Conservation (phyloP, 2,888 invertebrate genomes). For the Erebia palarica region DNA sequence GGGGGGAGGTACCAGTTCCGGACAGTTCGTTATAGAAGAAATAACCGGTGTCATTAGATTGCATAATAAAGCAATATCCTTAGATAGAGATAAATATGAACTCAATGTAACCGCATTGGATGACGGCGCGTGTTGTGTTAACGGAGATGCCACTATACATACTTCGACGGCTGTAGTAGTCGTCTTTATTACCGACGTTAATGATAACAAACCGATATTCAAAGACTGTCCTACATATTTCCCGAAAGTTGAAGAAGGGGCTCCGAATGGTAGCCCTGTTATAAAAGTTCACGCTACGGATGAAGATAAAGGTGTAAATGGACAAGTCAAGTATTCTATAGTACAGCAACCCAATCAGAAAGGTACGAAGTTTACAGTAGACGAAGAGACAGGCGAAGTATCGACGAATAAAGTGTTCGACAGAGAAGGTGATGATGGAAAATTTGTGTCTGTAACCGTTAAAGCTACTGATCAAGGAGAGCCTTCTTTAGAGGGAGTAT, state of each 20-base stretch:
- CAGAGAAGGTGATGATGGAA: slow-evolving; percentile 97
- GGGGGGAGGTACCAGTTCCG: slow-evolving; percentile 93
- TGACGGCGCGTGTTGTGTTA: slow-evolving; percentile 97
- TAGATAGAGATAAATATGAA: slow-evolving; percentile 97
- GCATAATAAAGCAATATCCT: slow-evolving; percentile 91
- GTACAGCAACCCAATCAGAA: slow-evolving; percentile 97
- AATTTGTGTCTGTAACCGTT: slow-evolving; percentile 97
- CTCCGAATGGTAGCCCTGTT: slow-evolving; percentile 95
- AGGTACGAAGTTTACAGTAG: slow-evolving; percentile 97
- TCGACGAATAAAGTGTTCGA: slow-evolving; percentile 98
- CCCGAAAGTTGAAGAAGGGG: slow-evolving; percentile 97
- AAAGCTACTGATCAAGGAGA: slow-evolving; percentile 99
- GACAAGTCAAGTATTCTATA: slow-evolving; percentile 98
- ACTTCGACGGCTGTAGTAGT: slow-evolving; percentile 97
- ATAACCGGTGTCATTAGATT: slow-evolving; percentile 96
- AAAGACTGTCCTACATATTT: slow-evolving; percentile 96
- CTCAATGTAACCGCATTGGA: slow-evolving; percentile 98
- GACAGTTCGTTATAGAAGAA: slow-evolving; percentile 97
- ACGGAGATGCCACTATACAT: slow-evolving; percentile 93
- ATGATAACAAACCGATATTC: slow-evolving; percentile 98
- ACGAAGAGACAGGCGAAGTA: slow-evolving; percentile 97
- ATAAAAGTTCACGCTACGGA: slow-evolving; percentile 97
- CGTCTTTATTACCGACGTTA: slow-evolving; percentile 98
- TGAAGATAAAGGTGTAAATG: slow-evolving; percentile 97
- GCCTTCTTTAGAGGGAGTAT: slow-evolving; percentile 97